A percentile compares a stretch with the other conserved stretches of the same genome.
phyloP scores from a whole-genome alignment of 2,113 vertebrate genomes.

The Acrocephalus arundinaceus region DNA sequence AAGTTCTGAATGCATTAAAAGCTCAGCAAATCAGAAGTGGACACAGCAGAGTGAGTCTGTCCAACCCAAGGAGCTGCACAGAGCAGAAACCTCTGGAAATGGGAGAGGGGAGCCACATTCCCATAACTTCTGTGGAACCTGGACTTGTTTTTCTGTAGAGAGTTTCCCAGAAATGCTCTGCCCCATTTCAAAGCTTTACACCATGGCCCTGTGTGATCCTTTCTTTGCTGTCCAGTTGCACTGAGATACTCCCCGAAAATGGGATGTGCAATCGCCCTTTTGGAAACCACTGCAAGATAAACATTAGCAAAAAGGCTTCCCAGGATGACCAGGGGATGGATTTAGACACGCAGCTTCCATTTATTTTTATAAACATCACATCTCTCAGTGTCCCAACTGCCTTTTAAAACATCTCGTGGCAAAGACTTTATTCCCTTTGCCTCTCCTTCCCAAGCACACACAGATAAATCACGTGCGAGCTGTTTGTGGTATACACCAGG shows the following conservation, averaged over 20 bases:
- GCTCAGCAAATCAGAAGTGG: background rate
- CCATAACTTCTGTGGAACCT: background rate
- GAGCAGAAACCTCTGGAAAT: background rate
- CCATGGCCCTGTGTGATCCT: fast-evolving
- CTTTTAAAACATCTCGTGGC: background rate
- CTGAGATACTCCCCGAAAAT: background rate
- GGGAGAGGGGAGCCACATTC: background rate
- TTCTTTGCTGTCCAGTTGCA: background rate
- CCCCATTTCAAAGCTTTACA: background rate
- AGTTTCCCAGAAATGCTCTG: background rate
- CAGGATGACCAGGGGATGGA: background rate
- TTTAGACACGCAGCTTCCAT: background rate
- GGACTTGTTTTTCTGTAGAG: background rate
- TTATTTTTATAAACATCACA: background rate
- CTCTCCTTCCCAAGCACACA: background rate
- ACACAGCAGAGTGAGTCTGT: background rate
- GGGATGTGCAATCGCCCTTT: background rate
- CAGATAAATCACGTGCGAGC: background rate
- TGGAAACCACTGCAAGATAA: background rate
- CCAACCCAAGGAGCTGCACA: background rate
- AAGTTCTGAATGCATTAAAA: background rate
- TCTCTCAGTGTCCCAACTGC: background rate
- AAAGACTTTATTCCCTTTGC: background rate
- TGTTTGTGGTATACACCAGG: background rate
- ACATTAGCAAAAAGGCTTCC: background rate